These are phyloP conservation scores for Hemiscyllium ocellatum DNA, from an alignment of 2,113 vertebrate species.

Conservation along the genomic window DNA sequence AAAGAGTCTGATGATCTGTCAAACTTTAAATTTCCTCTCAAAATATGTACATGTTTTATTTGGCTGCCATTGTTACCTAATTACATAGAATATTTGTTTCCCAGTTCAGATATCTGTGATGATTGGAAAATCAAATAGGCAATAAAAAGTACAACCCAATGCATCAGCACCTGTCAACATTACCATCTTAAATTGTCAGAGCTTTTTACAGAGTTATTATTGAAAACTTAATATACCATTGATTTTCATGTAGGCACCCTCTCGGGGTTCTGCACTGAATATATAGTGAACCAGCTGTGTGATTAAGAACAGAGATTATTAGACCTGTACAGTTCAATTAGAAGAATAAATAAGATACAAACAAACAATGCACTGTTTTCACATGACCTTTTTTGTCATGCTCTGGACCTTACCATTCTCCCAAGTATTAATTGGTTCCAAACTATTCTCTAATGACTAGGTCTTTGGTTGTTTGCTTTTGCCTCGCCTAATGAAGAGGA, in stretches of 20 bases:
- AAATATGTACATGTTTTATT: not conserved
- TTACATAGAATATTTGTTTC: not conserved
- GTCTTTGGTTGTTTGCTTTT: not conserved
- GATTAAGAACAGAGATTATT: not conserved
- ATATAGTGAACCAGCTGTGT: not conserved
- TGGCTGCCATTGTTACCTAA: not conserved
- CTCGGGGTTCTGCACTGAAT: not conserved
- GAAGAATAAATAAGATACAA: not conserved
- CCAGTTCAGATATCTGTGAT: not conserved
- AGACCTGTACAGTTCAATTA: not conserved
- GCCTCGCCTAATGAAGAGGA: not conserved
- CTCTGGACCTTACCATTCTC: not conserved
- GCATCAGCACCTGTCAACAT: not conserved
- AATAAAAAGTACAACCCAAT: not conserved
- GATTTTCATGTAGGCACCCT: not conserved
- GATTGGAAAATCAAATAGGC: not conserved
- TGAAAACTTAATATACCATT: not conserved
- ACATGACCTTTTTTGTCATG: not conserved
- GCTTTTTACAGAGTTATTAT: not conserved
- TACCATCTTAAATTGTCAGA: not conserved
- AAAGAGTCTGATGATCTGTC: not conserved
- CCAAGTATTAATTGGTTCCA: not conserved
- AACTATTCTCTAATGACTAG: not conserved
- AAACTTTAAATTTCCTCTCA: not conserved
- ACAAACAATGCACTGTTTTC: not conserved